Conservation (phyloP, 2,888 invertebrate genomes). For the Drosophila mimetica region DNA sequence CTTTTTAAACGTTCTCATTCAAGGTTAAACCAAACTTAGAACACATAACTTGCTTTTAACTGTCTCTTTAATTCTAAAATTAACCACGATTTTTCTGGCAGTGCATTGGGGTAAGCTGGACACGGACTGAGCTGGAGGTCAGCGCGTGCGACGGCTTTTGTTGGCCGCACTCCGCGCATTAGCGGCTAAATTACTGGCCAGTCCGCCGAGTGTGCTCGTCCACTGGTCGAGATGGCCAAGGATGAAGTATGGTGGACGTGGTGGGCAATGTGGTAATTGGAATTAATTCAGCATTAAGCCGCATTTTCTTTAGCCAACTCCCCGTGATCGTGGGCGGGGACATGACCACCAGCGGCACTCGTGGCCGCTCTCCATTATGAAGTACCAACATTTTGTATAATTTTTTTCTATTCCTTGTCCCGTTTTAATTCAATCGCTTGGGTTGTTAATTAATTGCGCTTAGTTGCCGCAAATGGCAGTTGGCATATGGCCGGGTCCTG, state of each 20-base stretch:
- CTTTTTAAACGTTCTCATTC: too few relatives aligned
- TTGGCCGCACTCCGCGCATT: slow-evolving; percentile 77
- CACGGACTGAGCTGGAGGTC: slow-evolving; percentile 32
- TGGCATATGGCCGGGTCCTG: slow-evolving; percentile 39
- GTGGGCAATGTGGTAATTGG: slow-evolving; percentile 68
- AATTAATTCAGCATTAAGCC: slow-evolving; percentile 80
- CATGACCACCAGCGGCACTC: slow-evolving; percentile 13
- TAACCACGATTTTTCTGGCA: background rate
- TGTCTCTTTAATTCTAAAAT: background rate
- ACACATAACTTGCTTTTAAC: too few relatives aligned
- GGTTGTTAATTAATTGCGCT: slow-evolving; percentile 78
- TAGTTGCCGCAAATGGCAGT: slow-evolving; percentile 68
- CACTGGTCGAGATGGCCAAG: slow-evolving; percentile 30
- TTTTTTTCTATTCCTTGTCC: slow-evolving; percentile 67
- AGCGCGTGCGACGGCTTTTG: slow-evolving; percentile 71
- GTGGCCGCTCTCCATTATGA: slow-evolving; percentile 34
- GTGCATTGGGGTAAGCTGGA: slow-evolving; percentile 4
- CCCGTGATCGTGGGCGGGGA: slow-evolving; percentile 22
- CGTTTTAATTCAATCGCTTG: slow-evolving; percentile 43
- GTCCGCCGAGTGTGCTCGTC: slow-evolving; percentile 53
- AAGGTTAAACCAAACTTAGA: too few relatives aligned
- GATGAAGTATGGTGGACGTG: background rate
- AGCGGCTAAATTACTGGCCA: slow-evolving; percentile 71
- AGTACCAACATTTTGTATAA: slow-evolving; percentile 74
- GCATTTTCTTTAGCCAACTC: slow-evolving; percentile 70